These are phyloP conservation scores for Biston stratarius DNA, from an alignment of 2,888 invertebrate genomes.

Conservation along the genomic window DNA sequence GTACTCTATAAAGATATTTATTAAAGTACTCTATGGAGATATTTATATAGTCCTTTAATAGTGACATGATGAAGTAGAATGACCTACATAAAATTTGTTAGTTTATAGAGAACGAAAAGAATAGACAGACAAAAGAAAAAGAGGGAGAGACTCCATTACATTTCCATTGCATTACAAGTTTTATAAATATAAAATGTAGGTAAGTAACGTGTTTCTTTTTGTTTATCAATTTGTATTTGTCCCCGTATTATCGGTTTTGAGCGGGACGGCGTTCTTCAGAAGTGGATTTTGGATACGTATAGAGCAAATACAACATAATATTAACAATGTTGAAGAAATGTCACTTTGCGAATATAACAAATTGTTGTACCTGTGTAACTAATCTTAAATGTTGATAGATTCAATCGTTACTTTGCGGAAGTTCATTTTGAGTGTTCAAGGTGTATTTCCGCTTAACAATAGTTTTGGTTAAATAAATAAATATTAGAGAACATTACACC, in stretches of 20 bases:
- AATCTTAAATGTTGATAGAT: too few species aligned
- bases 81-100: not conserved
- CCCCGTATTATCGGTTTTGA: conserved; percentile 80
- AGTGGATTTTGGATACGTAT: conserved; percentile 60
- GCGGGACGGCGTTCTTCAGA: conserved; percentile 82
- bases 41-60: too few species aligned
- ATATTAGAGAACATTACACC: too few species aligned
- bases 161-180: conserved; percentile 48
- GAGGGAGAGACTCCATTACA: conserved; percentile 30
- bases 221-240: conserved; percentile 87
- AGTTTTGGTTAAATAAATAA: too few species aligned
- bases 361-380: not conserved
- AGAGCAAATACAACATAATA: conserved; percentile 56
- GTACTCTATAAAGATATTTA: too few species aligned
- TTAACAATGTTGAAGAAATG: not conserved
- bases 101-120: not conserved
- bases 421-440: too few species aligned
- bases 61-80: not conserved
- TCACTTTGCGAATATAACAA: not conserved
- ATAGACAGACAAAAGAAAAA: not conserved
- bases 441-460: too few species aligned
- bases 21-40: too few species aligned
- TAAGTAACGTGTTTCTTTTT: conserved; percentile 80
- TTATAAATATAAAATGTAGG: conserved; percentile 45
- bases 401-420: too few species aligned